phyloP scores from a whole-genome alignment of 2,113 vertebrate genomes.

The Alligator sinensis region DNA sequence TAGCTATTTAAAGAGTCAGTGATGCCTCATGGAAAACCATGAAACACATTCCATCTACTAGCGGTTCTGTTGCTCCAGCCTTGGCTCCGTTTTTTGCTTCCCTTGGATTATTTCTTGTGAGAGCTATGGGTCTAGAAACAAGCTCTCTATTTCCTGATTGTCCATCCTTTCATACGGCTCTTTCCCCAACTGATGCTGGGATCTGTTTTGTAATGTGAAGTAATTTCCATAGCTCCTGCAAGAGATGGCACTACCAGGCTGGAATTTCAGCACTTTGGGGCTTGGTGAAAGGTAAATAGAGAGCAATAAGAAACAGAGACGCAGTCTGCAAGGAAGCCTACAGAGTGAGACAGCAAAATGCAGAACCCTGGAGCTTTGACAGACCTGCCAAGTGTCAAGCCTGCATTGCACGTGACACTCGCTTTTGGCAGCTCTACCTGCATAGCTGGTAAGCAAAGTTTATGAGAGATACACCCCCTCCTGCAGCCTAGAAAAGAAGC shows the following conservation, averaged over 20 bases:
- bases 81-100: rapidly evolving
- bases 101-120: background rate
- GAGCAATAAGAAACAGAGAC: background rate
- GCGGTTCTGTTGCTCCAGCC: background rate
- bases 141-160: background rate
- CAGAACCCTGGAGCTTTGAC: background rate
- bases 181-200: background rate
- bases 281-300: background rate
- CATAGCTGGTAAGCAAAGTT: background rate
- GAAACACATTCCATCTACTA: background rate
- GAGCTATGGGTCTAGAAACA: background rate
- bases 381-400: background rate
- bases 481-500: background rate
- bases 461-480: background rate
- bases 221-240: background rate
- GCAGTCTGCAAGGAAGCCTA: background rate
- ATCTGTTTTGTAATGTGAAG: background rate
- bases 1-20: slow-evolving; percentile 9
- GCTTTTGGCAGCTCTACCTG: background rate
- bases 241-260: background rate
- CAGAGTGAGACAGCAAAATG: background rate
- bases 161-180: background rate
- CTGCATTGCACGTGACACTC: background rate
- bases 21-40: slow-evolving; percentile 43
- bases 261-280: background rate